phyloP scores from a whole-genome alignment of 2,797 vertebrate species.

The Acanthurus tractus region DNA sequence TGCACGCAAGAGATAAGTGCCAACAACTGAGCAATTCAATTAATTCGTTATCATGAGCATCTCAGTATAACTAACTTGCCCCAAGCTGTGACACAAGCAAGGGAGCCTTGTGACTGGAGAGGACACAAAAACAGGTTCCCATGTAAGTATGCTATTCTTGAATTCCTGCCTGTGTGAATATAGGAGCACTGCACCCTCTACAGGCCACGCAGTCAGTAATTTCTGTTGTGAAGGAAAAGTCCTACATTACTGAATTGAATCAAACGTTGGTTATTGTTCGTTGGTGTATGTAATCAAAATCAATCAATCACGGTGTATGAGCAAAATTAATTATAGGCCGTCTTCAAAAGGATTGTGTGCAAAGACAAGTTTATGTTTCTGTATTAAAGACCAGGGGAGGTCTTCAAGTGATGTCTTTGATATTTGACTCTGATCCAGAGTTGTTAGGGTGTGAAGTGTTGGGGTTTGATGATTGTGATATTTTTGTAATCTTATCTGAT shows the following conservation, averaged over 20 bases:
- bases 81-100: constrained; percentile 62
- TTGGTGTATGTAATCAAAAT: too few species aligned
- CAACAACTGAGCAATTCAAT: constrained; percentile 72
- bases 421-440: constrained; percentile 14
- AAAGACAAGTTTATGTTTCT: constrained; percentile 55
- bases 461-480: constrained; percentile 25
- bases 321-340: constrained; percentile 1
- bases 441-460: constrained; percentile 22
- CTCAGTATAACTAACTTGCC: constrained; percentile 60
- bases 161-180: neutral
- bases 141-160: constrained; percentile 21
- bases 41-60: constrained; percentile 69
- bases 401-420: constrained; percentile 40
- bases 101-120: constrained; percentile 80
- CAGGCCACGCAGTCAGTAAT: constrained; percentile 1
- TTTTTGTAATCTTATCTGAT: constrained; percentile 56
- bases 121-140: constrained; percentile 62
- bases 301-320: too few species aligned
- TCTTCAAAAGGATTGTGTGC: constrained; percentile 41
- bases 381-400: constrained; percentile 10
- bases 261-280: neutral
- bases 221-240: neutral
- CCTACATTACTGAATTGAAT: neutral
- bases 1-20: constrained; percentile 41
- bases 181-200: constrained; percentile 56